Conservation (phyloP, 2,113 vertebrate genomes). For the Percina caprodes region DNA sequence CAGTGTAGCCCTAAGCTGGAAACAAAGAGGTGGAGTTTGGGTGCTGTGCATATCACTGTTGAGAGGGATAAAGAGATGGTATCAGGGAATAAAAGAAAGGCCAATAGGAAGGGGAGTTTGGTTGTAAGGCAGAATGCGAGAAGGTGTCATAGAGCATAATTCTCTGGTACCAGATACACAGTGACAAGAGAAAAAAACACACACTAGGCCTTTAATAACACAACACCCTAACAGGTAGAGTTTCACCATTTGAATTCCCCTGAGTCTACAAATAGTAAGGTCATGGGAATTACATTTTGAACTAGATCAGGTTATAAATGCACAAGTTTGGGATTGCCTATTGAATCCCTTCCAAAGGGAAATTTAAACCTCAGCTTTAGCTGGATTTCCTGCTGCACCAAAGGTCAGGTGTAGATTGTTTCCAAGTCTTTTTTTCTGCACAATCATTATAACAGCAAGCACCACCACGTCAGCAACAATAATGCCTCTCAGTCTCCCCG, state of each 20-base stretch:
- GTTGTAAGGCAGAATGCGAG: constrained; percentile 43
- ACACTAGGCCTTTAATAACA: not conserved
- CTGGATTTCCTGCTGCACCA: constrained; percentile 56
- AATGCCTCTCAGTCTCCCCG: constrained; percentile 63
- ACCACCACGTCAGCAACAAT: constrained; percentile 74
- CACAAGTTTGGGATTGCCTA: not conserved
- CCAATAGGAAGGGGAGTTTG: constrained; percentile 11
- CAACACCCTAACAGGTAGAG: not conserved
- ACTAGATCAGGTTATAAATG: constrained; percentile 34
- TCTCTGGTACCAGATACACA: not conserved
- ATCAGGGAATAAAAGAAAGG: constrained; percentile 8
- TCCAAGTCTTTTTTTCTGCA: constrained; percentile 49
- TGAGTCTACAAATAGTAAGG: constrained; percentile 35
- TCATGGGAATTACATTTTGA: constrained; percentile 22
- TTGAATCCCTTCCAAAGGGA: constrained; percentile 45
- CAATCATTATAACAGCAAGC: constrained; percentile 74
- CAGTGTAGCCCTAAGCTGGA: constrained; percentile 39
- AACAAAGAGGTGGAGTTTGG: constrained; percentile 52
- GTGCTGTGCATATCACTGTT: constrained; percentile 36
- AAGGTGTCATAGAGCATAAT: constrained; percentile 8
- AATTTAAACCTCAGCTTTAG: constrained; percentile 42
- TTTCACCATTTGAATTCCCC: constrained; percentile 45
- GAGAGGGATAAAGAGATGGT: constrained; percentile 5
- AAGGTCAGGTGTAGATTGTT: constrained; percentile 62
- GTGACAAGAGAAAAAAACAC: not conserved